Percentiles rank a stretch among this genome's conserved stretches.
These are phyloP conservation scores for Willisornis vidua DNA, from an alignment of 2,113 vertebrate species.

Conservation along the genomic window DNA sequence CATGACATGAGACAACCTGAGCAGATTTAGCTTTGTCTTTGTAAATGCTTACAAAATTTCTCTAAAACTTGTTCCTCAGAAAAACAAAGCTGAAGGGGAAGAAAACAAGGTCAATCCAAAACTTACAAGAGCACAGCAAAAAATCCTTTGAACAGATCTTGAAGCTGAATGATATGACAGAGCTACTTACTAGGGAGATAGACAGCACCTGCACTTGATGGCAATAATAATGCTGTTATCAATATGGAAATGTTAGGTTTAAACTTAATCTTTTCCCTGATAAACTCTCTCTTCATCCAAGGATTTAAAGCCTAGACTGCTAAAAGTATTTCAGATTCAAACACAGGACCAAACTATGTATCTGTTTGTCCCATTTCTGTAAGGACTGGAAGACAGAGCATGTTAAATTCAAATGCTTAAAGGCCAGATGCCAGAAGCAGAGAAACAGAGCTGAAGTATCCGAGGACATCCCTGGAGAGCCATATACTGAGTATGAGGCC, in stretches of 20 bases:
- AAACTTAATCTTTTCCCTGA: constrained; percentile 58
- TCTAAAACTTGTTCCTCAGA: not conserved
- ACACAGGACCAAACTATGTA: not conserved
- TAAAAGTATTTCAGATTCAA: not conserved
- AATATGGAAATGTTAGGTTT: not conserved
- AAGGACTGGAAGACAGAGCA: not conserved
- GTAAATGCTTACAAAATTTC: not conserved
- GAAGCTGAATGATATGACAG: not conserved
- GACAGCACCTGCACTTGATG: not conserved
- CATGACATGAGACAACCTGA: not conserved
- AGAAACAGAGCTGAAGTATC: not conserved
- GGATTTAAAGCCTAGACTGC: constrained; percentile 3
- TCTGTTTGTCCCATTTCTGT: not conserved
- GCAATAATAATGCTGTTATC: constrained; percentile 44
- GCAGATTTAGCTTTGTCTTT: not conserved
- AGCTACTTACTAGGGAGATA: constrained; percentile 36
- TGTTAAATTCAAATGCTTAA: not conserved
- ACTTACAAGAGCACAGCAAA: not conserved
- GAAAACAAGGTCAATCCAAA: constrained; percentile 32
- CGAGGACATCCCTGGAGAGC: not conserved
- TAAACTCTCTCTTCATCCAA: constrained; percentile 13
- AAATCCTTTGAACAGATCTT: constrained; percentile 19
- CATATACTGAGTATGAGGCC: not conserved
- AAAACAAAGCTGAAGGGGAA: not conserved
- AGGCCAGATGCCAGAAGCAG: not conserved